Evolutionary conservation across 1,140 invertebrate genomes (phyloP).

Genomic region (Arctopsyche grandis): DNA sequence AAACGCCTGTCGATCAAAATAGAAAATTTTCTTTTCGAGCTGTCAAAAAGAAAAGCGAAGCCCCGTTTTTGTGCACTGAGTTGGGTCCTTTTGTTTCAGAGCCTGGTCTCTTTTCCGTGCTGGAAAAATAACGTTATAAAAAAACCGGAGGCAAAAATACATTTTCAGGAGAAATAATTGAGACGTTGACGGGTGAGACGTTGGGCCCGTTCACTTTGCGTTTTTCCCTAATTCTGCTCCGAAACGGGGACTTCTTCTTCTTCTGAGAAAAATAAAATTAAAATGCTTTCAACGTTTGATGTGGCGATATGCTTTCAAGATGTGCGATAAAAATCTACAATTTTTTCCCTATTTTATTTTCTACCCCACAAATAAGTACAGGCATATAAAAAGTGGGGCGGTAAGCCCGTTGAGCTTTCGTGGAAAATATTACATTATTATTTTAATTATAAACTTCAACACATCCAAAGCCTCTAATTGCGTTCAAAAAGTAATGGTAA

Average conservation of each 20-base stretch:
- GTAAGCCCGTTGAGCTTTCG: no score
- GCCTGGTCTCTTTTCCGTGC: background rate
- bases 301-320: background rate
- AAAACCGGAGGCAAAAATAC: background rate
- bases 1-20: conserved; percentile 42
- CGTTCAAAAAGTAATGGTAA: no score
- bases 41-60: conserved; percentile 32
- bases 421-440: no score
- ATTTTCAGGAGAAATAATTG: conserved; percentile 25
- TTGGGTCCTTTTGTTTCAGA: conserved; percentile 31
- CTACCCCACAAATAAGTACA: no score
- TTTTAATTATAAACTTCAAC: no score
- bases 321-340: background rate
- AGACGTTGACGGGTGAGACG: conserved; percentile 11
- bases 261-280: background rate
- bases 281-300: background rate
- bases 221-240: background rate
- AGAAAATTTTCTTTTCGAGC: conserved; percentile 34
- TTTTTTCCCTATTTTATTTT: no score
- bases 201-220: background rate
- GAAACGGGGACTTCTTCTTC: background rate
- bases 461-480: no score
- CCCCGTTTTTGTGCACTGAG: conserved; percentile 5
- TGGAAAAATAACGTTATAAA: background rate
- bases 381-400: no score